Evolutionary conservation across 2,888 invertebrate species (phyloP).

Genomic region (Idaea dimidiata): DNA sequence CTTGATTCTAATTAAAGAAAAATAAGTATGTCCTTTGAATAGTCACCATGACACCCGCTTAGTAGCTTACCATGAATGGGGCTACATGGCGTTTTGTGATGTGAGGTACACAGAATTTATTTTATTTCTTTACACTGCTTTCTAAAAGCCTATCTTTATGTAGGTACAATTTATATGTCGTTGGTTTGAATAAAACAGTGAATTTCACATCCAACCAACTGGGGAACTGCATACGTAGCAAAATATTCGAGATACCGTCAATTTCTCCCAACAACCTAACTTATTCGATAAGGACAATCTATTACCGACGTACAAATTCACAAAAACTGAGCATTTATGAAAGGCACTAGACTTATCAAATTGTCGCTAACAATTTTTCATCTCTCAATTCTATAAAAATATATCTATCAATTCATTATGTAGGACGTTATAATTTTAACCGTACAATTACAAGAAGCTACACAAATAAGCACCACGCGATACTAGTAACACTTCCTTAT

Average conservation of each 20-base stretch:
- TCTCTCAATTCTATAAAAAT: background rate
- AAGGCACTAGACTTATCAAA: background rate
- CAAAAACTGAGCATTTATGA: slow-evolving; percentile 5
- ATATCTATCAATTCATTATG: background rate
- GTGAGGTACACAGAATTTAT: no score
- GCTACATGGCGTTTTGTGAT: no score
- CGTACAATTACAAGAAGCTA: background rate
- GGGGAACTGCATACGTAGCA: background rate
- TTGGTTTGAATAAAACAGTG: background rate
- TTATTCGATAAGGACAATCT: background rate
- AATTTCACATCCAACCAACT: background rate
- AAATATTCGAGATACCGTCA: background rate
- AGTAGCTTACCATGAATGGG: no score
- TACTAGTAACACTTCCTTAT: background rate
- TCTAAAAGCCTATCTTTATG: no score
- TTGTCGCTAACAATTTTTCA: background rate
- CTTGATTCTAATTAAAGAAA: no score
- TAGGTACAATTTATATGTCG: no score
- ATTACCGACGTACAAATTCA: background rate
- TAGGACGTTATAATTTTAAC: background rate
- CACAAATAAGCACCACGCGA: background rate
- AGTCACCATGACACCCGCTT: no score
- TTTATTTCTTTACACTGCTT: no score
- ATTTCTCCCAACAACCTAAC: background rate
- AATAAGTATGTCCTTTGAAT: no score